Conservation (phyloP, 2,888 invertebrate species). For the Dynastes tityus region DNA sequence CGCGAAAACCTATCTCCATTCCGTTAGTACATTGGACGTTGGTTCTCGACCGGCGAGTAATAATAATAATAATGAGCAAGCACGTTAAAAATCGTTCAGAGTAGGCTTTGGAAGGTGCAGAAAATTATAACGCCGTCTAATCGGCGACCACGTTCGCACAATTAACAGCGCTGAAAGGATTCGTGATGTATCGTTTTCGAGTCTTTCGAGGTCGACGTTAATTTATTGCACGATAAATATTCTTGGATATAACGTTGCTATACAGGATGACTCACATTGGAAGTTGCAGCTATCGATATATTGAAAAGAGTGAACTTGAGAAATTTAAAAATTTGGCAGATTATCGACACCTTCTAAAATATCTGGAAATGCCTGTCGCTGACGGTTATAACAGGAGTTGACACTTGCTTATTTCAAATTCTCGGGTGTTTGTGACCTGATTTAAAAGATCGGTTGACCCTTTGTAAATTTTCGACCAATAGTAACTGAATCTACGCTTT, state of each 20-base stretch:
- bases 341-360: too few relatives aligned
- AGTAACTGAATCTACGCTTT: too few relatives aligned
- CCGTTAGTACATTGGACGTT: neutral
- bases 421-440: too few relatives aligned
- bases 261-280: neutral
- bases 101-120: neutral
- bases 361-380: too few relatives aligned
- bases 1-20: neutral
- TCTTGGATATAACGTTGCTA: too few relatives aligned
- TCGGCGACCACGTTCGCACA: slow-evolving; percentile 7
- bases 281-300: too few relatives aligned
- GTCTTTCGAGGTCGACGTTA: slow-evolving; percentile 19
- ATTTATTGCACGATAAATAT: slow-evolving; percentile 24
- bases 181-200: slow-evolving; percentile 28
- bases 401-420: too few relatives aligned
- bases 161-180: slow-evolving; percentile 33
- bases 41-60: neutral
- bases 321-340: too few relatives aligned
- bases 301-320: too few relatives aligned
- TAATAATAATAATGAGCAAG: slow-evolving; percentile 15
- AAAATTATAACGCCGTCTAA: slow-evolving; percentile 27
- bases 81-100: slow-evolving; percentile 15
- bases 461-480: too few relatives aligned
- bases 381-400: too few relatives aligned
- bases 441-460: too few relatives aligned